These are phyloP conservation scores for Drymonia ruficornis DNA, from an alignment of 2,888 invertebrate genomes.

Conservation along the genomic window DNA sequence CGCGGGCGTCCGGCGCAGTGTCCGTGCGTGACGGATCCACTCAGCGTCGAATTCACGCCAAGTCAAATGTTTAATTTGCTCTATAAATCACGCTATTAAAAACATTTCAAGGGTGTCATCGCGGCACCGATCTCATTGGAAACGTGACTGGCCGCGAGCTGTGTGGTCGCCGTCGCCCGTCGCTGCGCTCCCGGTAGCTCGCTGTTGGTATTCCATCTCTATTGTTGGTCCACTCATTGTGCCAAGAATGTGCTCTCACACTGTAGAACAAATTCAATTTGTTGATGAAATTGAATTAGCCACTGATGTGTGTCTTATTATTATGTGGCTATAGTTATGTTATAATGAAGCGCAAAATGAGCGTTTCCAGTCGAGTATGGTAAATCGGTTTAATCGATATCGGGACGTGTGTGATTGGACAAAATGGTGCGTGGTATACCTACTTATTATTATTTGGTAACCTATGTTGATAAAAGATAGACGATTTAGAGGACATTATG, in stretches of 20 bases:
- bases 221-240: slow-evolving; percentile 67
- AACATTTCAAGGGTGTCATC: slow-evolving; percentile 84
- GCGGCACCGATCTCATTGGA: slow-evolving; percentile 77
- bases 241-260: slow-evolving; percentile 48
- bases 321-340: slow-evolving; percentile 31
- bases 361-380: slow-evolving; percentile 11
- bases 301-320: slow-evolving; percentile 41
- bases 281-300: slow-evolving; percentile 54
- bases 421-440: background rate
- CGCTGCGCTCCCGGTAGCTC: slow-evolving; percentile 24
- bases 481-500: too few species aligned
- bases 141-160: slow-evolving; percentile 74
- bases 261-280: slow-evolving; percentile 70
- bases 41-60: slow-evolving; percentile 82
- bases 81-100: slow-evolving; percentile 84
- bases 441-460: too few species aligned
- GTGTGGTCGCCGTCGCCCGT: slow-evolving; percentile 65
- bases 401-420: slow-evolving; percentile 24
- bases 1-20: slow-evolving; percentile 47
- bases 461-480: background rate
- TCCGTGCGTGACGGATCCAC: slow-evolving; percentile 83
- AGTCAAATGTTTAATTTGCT: slow-evolving; percentile 85
- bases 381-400: slow-evolving; percentile 18
- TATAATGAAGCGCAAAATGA: slow-evolving; percentile 41
- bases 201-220: slow-evolving; percentile 57